phyloP scores from a whole-genome alignment of 2,888 invertebrate species.

The Catonia carolina region DNA sequence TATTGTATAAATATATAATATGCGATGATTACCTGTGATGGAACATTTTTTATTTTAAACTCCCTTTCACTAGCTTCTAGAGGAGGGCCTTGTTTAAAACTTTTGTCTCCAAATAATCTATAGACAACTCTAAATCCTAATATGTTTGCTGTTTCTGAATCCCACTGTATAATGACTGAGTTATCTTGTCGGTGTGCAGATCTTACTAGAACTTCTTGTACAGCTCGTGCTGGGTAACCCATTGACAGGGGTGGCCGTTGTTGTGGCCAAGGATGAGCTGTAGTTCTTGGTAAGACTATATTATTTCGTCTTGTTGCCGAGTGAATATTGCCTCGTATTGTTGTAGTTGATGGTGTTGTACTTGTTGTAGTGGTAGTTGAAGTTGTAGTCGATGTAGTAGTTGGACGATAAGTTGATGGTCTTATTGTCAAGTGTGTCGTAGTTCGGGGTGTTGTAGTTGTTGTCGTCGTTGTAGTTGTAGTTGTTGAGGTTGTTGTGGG shows the following conservation, averaged over 20 bases:
- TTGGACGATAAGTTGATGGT: slow-evolving; percentile 23
- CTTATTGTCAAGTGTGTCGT: slow-evolving; percentile 31
- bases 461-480: slow-evolving; percentile 40
- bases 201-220: slow-evolving; percentile 61
- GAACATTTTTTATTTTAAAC: slow-evolving; percentile 89
- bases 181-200: slow-evolving; percentile 80
- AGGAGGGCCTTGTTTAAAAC: slow-evolving; percentile 84
- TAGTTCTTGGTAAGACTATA: slow-evolving; percentile 29
- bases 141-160: slow-evolving; percentile 77
- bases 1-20: too few relatives aligned
- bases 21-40: slow-evolving; percentile 68
- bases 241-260: slow-evolving; percentile 33
- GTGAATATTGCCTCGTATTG: slow-evolving; percentile 34
- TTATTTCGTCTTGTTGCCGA: slow-evolving; percentile 29
- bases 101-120: slow-evolving; percentile 80
- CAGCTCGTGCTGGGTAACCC: slow-evolving; percentile 28
- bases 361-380: slow-evolving; percentile 31
- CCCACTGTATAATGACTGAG: slow-evolving; percentile 87
- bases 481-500: slow-evolving; percentile 38
- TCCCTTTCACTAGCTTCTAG: slow-evolving; percentile 83
- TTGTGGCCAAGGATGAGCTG: slow-evolving; percentile 31
- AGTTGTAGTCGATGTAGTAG: slow-evolving; percentile 32
- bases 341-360: slow-evolving; percentile 37
- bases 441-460: slow-evolving; percentile 38
- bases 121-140: slow-evolving; percentile 87